phyloP scores from a whole-genome alignment of 2,113 vertebrate species.

The Etia nguti region DNA sequence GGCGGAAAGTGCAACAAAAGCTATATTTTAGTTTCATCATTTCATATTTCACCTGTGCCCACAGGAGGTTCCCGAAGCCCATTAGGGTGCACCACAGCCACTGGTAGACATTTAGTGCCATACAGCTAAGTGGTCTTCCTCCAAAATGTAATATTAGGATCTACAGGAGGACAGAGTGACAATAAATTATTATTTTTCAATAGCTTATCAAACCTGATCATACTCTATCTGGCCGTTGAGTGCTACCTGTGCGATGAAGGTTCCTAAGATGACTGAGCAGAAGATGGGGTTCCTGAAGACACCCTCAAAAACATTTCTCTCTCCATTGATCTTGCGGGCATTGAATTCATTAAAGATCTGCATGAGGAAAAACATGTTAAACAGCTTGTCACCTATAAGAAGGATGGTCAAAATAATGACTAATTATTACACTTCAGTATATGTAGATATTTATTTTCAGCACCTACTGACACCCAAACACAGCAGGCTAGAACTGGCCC shows the following conservation, averaged over 20 bases:
- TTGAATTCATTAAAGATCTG: conserved; percentile 98
- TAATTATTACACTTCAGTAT: too few relatives aligned
- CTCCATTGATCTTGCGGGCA: conserved; percentile 95
- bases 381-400: conserved; percentile 84
- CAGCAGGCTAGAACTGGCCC: too few relatives aligned
- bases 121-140: background rate
- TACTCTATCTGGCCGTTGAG: too few relatives aligned
- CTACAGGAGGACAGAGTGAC: background rate
- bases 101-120: background rate
- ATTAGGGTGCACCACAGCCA: background rate
- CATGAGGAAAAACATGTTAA: conserved; percentile 97
- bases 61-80: background rate
- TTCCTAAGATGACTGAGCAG: conserved; percentile 89
- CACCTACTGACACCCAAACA: too few relatives aligned
- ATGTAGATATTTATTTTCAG: too few relatives aligned
- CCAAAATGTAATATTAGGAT: background rate
- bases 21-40: background rate
- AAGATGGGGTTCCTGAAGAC: conserved; percentile 95
- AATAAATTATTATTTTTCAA: too few relatives aligned
- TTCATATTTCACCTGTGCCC: background rate
- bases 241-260: conserved; percentile 87
- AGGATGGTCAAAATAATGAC: background rate
- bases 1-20: fast-evolving
- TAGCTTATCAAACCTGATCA: too few relatives aligned
- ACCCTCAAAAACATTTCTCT: conserved; percentile 94